Percentiles rank a stretch among this genome's conserved stretches.
Conservation (phyloP, 2,113 vertebrate species). For the Antidorcas marsupialis region DNA sequence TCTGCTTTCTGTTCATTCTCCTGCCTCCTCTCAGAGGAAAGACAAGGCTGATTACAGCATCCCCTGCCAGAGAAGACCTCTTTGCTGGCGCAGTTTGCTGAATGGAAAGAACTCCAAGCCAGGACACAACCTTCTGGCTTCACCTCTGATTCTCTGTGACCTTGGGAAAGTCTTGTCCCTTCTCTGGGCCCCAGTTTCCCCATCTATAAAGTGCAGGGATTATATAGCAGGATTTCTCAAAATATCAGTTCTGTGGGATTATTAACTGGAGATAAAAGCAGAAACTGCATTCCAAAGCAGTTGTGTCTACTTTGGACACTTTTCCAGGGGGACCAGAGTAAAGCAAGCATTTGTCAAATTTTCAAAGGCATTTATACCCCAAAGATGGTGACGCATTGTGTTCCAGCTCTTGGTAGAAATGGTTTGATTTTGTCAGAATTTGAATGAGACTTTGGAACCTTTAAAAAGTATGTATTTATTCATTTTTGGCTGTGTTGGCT, state of each 20-base stretch:
- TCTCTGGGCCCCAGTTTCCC: background rate
- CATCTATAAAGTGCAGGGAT: background rate
- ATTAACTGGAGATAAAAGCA: background rate
- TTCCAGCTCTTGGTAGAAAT: background rate
- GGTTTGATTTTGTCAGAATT: background rate
- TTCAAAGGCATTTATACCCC: background rate
- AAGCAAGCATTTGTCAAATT: background rate
- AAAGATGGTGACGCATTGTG: background rate
- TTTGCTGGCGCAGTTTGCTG: background rate
- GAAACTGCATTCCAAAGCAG: background rate
- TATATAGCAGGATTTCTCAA: background rate
- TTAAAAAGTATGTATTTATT: background rate
- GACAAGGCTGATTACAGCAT: background rate
- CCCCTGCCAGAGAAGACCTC: background rate
- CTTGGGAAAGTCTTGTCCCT: background rate
- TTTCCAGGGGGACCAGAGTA: background rate
- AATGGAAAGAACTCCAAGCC: background rate
- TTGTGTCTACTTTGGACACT: too few relatives aligned
- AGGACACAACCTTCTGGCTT: background rate
- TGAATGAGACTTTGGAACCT: background rate
- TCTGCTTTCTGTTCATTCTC: background rate
- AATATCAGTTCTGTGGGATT: background rate
- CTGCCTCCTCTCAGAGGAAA: background rate
- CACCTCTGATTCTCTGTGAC: background rate
- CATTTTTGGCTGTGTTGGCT: background rate